phyloP scores from a whole-genome alignment of 1,140 invertebrate genomes.

The Dysdera silvatica region DNA sequence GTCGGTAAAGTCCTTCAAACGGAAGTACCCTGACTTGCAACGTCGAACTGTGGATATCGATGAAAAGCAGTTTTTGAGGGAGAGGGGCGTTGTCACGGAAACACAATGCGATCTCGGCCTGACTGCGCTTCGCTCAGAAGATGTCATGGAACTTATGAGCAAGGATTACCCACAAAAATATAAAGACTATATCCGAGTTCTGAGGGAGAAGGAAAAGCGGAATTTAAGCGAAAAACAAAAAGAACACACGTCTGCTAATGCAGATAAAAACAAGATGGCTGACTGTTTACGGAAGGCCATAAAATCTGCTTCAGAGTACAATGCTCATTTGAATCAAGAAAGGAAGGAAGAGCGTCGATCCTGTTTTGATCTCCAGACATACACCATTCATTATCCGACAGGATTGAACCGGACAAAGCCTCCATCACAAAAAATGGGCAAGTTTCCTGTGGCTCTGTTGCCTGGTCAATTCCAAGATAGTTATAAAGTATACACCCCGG shows the following conservation, averaged over 20 bases:
- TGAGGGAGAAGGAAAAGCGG: conserved; percentile 68
- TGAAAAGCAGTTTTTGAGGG: conserved; percentile 77
- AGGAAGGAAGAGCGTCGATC: conserved; percentile 55
- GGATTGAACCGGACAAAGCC: conserved; percentile 45
- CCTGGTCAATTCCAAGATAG: conserved; percentile 87
- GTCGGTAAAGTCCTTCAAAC: conserved; percentile 87
- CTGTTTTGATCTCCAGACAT: conserved; percentile 50
- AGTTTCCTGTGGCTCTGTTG: conserved; percentile 82
- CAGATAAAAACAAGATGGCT: conserved; percentile 47
- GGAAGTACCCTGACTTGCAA: conserved; percentile 84
- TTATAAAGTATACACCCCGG: conserved; percentile 60
- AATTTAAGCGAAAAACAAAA: conserved; percentile 63
- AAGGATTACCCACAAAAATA: conserved; percentile 91
- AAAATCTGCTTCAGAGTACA: conserved; percentile 79
- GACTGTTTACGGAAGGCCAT: conserved; percentile 75
- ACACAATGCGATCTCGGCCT: conserved; percentile 88
- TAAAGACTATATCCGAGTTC: conserved; percentile 77
- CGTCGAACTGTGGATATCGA: conserved; percentile 76
- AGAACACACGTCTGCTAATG: conserved; percentile 38
- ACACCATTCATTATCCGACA: conserved; percentile 59
- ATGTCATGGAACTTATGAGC: conserved; percentile 89
- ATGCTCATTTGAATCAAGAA: conserved; percentile 70
- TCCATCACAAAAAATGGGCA: conserved; percentile 54
- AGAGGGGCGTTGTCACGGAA: conserved; percentile 77
- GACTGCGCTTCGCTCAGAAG: conserved; percentile 75